Percentiles rank a stretch among this genome's conserved stretches.
Evolutionary conservation across 2,888 invertebrate genomes (phyloP).

Genomic region (Apamea crenata): DNA sequence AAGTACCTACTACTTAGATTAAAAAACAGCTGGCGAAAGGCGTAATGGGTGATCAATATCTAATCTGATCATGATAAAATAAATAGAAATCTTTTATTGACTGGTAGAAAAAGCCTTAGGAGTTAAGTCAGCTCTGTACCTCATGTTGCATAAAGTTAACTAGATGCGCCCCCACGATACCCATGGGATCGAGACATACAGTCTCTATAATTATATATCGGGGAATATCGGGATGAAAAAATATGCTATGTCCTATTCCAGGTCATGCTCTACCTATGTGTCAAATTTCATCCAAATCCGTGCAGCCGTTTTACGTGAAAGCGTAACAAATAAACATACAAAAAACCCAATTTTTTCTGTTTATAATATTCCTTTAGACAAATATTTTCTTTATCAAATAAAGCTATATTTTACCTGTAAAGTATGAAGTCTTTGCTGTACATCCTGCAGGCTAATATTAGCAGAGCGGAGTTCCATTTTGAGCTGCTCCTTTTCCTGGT

Average conservation of each 20-base stretch:
- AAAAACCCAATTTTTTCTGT: too few species aligned
- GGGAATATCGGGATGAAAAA: too few species aligned
- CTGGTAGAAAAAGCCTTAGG: neutral
- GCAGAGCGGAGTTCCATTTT: conserved; percentile 83
- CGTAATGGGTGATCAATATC: neutral
- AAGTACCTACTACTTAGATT: neutral
- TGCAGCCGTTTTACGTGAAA: too few species aligned
- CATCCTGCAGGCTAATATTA: conserved; percentile 84
- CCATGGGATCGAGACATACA: too few species aligned
- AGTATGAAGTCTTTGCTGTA: conserved; percentile 85
- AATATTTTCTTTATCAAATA: neutral
- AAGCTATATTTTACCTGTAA: conserved; percentile 76
- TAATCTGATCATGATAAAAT: neutral
- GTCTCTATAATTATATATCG: too few species aligned
- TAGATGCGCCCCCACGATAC: too few species aligned
- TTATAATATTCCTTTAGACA: neutral
- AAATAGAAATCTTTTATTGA: neutral
- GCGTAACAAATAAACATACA: too few species aligned
- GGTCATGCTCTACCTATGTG: too few species aligned
- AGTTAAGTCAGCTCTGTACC: neutral
- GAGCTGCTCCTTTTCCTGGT: conserved; percentile 85
- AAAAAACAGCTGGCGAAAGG: neutral
- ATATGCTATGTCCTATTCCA: too few species aligned
- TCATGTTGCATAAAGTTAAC: neutral
- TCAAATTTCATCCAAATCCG: too few species aligned